These are phyloP conservation scores for Luidia sarsii DNA, from an alignment of 53 echinoderm and acorn worm genomes.

Conservation along the genomic window DNA sequence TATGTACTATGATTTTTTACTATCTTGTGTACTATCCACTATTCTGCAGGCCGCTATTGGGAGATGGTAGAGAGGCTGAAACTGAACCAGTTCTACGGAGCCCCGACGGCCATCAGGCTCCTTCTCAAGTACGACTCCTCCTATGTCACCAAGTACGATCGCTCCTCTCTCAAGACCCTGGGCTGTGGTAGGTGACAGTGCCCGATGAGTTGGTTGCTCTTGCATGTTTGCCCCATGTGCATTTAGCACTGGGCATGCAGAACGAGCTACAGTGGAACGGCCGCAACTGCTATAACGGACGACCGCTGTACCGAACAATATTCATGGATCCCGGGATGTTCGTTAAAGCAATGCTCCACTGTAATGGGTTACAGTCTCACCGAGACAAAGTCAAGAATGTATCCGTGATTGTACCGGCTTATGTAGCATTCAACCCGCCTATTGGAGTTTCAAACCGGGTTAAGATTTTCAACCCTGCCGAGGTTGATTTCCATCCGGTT, in stretches of 20 bases:
- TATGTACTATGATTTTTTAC: neutral
- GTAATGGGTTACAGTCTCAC: no score
- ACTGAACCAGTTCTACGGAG: conserved; percentile 92
- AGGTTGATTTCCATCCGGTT: no score
- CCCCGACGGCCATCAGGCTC: conserved; percentile 88
- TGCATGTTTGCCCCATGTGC: neutral
- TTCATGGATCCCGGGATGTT: no score
- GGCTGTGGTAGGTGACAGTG: conserved; percentile 98
- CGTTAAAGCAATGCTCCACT: no score
- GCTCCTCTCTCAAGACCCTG: conserved; percentile 82
- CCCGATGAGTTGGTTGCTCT: neutral
- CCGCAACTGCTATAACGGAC: no score
- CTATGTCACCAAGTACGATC: conserved; percentile 85
- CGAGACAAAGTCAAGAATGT: no score
- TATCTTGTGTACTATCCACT: conserved; percentile 64
- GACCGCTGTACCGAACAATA: no score
- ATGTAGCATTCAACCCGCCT: no score
- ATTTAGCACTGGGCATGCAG: neutral
- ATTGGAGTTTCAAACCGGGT: no score
- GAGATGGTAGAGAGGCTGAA: conserved; percentile 94
- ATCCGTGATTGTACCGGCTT: no score
- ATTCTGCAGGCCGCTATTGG: conserved; percentile 96
- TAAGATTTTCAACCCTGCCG: no score
- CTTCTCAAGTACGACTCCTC: conserved; percentile 87
- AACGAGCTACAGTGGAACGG: no score